phyloP scores from a whole-genome alignment of 1,140 invertebrate species.

The Drosophila bocki region DNA sequence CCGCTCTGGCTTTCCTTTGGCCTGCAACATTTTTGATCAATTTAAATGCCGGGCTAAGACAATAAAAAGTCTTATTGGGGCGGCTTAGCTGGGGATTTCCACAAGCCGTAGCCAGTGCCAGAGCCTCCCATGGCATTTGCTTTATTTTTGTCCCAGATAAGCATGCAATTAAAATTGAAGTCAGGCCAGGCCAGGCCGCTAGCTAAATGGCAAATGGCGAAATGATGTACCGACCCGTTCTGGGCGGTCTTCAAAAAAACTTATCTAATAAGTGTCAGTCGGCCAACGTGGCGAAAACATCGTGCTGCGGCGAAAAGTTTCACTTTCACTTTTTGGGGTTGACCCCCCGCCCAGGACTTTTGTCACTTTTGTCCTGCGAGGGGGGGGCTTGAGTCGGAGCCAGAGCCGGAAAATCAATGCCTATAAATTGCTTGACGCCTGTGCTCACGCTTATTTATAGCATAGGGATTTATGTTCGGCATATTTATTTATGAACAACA shows the following conservation, averaged over 20 bases:
- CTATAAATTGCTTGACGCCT: constrained; percentile 66
- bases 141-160: constrained; percentile 56
- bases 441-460: constrained; percentile 66
- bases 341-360: constrained; percentile 29
- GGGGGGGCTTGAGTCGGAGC: not conserved
- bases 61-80: constrained; percentile 71
- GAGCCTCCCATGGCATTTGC: constrained; percentile 19
- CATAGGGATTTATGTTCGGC: constrained; percentile 68
- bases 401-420: constrained; percentile 64
- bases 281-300: constrained; percentile 44
- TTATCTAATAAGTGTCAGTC: constrained; percentile 80
- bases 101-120: constrained; percentile 14
- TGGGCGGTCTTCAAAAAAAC: constrained; percentile 45
- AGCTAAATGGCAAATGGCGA: constrained; percentile 49
- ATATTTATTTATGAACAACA: constrained; percentile 82
- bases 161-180: constrained; percentile 73
- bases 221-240: constrained; percentile 59
- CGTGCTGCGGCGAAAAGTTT: constrained; percentile 72
- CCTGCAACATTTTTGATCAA: constrained; percentile 72
- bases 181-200: constrained; percentile 5
- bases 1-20: constrained; percentile 4
- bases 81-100: constrained; percentile 62
- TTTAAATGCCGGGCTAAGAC: constrained; percentile 78
- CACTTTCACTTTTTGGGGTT: constrained; percentile 53
- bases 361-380: constrained; percentile 56